phyloP scores from a whole-genome alignment of 2,797 vertebrate species.

The Smutsia gigantea region DNA sequence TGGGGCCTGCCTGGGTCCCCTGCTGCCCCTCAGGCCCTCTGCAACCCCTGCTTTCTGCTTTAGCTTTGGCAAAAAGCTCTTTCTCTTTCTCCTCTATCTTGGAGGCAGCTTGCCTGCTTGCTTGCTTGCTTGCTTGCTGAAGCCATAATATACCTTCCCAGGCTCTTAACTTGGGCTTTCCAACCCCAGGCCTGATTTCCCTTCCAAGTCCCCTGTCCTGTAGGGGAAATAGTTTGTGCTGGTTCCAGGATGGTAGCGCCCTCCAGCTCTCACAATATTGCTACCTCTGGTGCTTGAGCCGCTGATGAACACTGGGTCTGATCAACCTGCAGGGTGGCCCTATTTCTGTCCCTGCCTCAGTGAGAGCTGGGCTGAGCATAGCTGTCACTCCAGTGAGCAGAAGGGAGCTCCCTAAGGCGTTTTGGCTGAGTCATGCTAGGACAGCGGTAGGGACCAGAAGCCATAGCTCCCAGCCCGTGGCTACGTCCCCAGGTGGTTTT shows the following conservation, averaged over 20 bases:
- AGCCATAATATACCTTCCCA: neutral
- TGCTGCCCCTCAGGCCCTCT: neutral
- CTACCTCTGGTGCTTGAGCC: neutral
- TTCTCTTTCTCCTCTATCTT: neutral
- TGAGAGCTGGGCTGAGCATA: neutral
- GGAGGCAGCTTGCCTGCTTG: accelerated
- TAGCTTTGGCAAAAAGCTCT: neutral
- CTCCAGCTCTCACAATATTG: accelerated
- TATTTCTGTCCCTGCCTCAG: neutral
- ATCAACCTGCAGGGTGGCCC: neutral
- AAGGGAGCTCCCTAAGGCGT: neutral
- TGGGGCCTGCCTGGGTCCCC: neutral
- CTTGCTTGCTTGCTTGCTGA: neutral
- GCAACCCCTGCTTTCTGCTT: neutral
- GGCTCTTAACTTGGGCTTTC: neutral
- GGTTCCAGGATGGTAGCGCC: neutral
- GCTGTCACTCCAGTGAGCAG: neutral
- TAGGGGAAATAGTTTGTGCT: neutral
- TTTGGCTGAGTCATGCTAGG: neutral
- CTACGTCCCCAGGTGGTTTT: no score
- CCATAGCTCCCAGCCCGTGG: neutral
- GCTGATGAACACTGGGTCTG: accelerated
- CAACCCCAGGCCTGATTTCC: neutral
- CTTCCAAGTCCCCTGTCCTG: neutral
- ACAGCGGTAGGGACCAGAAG: neutral